Percentiles rank a stretch among this genome's conserved stretches.
phyloP scores from a whole-genome alignment of 2,113 vertebrate species.

The Rhodinocichla rosea region DNA sequence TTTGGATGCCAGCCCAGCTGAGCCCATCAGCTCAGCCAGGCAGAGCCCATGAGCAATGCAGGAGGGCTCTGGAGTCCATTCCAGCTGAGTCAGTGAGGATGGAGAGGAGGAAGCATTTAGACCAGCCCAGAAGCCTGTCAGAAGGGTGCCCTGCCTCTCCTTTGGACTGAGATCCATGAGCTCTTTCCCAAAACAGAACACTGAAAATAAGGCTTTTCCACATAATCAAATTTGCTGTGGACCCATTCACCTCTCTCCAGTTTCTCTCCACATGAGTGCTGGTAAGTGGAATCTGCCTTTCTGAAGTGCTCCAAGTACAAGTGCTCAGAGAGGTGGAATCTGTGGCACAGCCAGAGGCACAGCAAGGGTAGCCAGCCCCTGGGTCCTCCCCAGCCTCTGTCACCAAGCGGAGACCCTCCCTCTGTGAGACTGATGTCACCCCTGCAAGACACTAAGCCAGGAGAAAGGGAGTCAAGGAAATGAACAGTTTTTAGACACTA shows the following conservation, averaged over 20 bases:
- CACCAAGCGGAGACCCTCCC: background rate
- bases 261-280: background rate
- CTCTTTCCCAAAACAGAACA: background rate
- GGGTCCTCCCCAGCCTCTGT: background rate
- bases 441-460: background rate
- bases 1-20: background rate
- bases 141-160: background rate
- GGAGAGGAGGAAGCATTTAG: background rate
- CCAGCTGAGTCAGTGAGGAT: background rate
- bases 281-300: background rate
- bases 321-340: rapidly evolving
- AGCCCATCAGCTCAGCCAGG: background rate
- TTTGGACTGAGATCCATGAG: rapidly evolving
- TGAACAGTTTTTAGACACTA: background rate
- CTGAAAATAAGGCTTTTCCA: background rate
- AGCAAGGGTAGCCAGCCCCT: background rate
- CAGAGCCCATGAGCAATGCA: background rate
- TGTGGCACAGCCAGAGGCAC: background rate
- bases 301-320: background rate
- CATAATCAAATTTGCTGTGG: background rate
- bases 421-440: background rate
- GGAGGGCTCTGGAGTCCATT: background rate
- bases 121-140: background rate
- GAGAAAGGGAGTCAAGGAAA: background rate
- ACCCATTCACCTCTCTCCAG: background rate